Conservation (phyloP, 2,888 invertebrate species). For the Erynnis tages region DNA sequence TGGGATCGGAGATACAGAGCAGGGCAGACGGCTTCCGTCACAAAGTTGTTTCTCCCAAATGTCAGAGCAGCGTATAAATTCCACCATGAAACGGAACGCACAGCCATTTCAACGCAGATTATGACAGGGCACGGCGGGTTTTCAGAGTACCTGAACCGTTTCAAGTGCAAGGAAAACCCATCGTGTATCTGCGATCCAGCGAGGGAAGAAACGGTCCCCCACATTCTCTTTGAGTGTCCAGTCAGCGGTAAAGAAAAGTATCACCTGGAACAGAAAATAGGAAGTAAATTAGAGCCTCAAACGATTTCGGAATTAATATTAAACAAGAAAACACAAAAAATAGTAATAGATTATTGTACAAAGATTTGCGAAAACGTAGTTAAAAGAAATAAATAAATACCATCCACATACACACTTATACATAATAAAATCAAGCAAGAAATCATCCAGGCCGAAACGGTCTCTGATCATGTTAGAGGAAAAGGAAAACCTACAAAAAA, state of each 20-base stretch:
- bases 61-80: neutral
- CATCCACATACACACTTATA: neutral
- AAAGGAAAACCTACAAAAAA: neutral
- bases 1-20: conserved; percentile 15
- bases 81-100: neutral
- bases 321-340: neutral
- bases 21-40: neutral
- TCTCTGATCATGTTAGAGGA: neutral
- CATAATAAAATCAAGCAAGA: neutral
- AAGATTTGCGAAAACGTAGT: neutral
- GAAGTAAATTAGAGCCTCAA: neutral
- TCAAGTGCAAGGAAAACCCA: neutral
- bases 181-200: neutral
- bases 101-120: neutral
- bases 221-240: neutral
- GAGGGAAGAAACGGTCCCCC: neutral
- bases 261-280: neutral
- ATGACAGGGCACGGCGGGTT: neutral
- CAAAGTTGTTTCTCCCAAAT: neutral
- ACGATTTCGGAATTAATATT: neutral
- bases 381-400: neutral
- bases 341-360: neutral
- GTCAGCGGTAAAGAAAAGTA: neutral
- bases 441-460: neutral
- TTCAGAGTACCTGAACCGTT: neutral